Evolutionary conservation across 1,140 invertebrate species (phyloP), one percentile per base, ranked within the genome.

Genomic region (Amyelois transitella): DNA sequence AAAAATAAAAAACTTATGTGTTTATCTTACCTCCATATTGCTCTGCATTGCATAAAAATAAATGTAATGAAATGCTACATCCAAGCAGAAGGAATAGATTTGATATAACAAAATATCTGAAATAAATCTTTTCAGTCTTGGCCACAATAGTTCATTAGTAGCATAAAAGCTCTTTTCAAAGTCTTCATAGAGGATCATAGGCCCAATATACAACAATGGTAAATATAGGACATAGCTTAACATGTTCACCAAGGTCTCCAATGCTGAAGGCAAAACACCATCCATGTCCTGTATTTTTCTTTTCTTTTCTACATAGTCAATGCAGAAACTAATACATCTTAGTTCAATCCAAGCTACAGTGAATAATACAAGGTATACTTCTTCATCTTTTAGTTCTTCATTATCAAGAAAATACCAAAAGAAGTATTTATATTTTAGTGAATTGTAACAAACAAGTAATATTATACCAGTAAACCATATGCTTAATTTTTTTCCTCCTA

Each of bases 161-260:
- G 18, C 55, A 48, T 51, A 72, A 74, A 68, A 90, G 57, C 73
- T 77, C 51, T 75, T 81, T 60, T 88, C 67, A 88, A 93, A 94
- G 68, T 93, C 90, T 62, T 92, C 88, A 86, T 94, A 96, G 4
- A 93, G 88, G 60, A 97, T 91, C 50, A 96, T 88, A 18, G 96
- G 96, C 44, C 96, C 96, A 60, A 92, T 90, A 64, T 94, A 93
- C 43, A 95, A 89, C 7, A 93, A 89, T 20, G 96, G 96, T 38
- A 96, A 90, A 81, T 97, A 97, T 59, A 96, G 91, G 58, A 91
- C 91, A 73, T 97, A 97, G 22, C 92, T 81, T 43, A 88, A 70
- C 68, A 88, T 77, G 43, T 85, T 77, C 18, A 81, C 25, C 18
- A 77, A 24, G 44, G 72, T 71, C 51, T 74, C 44, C 51, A 51